Evolutionary conservation across 2,113 vertebrate genomes (phyloP).

Genomic region (Acrocephalus kingi): DNA sequence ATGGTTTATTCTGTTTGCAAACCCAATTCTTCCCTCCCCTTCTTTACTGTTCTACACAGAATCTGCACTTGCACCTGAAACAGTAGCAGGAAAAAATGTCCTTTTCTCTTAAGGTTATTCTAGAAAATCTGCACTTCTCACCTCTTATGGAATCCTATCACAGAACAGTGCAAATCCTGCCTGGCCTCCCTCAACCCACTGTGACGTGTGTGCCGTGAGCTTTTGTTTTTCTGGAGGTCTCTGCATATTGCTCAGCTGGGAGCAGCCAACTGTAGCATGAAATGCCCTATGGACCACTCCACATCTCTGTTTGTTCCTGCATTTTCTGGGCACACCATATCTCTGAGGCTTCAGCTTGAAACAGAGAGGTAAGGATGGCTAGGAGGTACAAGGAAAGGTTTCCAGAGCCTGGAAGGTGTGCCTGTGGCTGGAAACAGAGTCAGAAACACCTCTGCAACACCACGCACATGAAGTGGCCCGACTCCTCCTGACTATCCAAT

Average conservation of each 20-base stretch:
- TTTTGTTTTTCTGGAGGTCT: not conserved
- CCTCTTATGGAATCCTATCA: not conserved
- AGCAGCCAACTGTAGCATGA: accelerated
- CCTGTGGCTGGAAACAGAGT: not conserved
- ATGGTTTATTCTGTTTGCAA: not conserved
- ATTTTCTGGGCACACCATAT: not conserved
- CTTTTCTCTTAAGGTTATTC: not conserved
- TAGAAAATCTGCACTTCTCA: not conserved
- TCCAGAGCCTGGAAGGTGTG: not conserved
- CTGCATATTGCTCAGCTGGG: not conserved
- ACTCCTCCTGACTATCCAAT: not conserved
- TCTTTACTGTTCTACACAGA: not conserved
- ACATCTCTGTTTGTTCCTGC: not conserved
- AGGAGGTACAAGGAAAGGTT: not conserved
- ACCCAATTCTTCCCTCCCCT: not conserved
- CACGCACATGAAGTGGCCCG: not conserved
- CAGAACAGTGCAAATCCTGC: not conserved
- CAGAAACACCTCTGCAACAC: not conserved
- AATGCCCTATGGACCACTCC: not conserved
- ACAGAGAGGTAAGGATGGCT: not conserved
- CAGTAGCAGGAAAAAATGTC: not conserved
- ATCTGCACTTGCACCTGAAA: not conserved
- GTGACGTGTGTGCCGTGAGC: not conserved
- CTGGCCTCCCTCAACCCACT: not conserved
- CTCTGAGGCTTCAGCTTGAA: not conserved